phyloP scores from a whole-genome alignment of 1,140 invertebrate species.

The Grapholita molesta region DNA sequence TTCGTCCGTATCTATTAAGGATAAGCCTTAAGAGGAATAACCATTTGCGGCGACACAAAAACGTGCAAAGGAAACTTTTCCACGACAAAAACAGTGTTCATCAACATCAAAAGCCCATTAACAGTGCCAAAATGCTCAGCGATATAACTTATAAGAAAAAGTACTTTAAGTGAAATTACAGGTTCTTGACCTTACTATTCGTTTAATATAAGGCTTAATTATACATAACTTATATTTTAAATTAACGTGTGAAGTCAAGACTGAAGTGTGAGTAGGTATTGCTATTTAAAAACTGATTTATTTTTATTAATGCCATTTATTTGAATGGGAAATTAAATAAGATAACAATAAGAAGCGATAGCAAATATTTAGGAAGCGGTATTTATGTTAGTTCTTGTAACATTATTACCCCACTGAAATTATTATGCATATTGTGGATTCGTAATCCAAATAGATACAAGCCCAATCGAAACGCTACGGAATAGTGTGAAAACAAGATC shows the following conservation, averaged over 20 bases:
- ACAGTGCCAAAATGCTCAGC: neutral
- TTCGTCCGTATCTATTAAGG: neutral
- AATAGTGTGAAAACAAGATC: slow-evolving; percentile 3
- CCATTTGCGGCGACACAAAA: neutral
- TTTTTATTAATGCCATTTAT: too few species aligned
- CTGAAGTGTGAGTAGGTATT: too few species aligned
- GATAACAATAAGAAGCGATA: neutral
- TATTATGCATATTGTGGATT: neutral
- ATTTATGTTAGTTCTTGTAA: too few species aligned
- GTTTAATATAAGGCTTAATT: neutral
- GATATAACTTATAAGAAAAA: neutral
- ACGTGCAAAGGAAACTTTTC: neutral
- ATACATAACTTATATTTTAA: too few species aligned
- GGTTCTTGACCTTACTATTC: too few species aligned
- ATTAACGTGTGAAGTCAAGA: too few species aligned
- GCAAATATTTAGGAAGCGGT: neutral
- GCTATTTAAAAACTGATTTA: too few species aligned
- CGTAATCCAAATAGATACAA: neutral
- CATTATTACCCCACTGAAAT: neutral
- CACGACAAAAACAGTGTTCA: neutral
- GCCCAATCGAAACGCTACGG: neutral
- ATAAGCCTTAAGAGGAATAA: neutral
- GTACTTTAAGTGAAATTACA: neutral
- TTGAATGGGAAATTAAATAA: too few species aligned
- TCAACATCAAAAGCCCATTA: neutral